Conservation (phyloP, 2,797 vertebrate genomes). For the Lepilemur ruficaudatus region DNA sequence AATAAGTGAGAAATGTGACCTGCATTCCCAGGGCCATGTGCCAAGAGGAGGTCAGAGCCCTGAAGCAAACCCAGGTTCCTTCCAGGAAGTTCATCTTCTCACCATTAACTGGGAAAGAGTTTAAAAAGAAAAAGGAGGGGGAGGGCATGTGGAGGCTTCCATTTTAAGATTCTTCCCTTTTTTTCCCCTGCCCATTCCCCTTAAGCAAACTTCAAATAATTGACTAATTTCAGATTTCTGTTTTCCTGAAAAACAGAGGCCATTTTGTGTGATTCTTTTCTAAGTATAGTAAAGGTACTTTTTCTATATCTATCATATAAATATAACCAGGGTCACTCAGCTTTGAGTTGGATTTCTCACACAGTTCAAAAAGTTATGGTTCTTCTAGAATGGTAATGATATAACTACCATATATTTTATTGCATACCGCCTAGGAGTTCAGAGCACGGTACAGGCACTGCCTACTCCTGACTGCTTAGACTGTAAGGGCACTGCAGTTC, state of each 20-base stretch:
- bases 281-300: neutral
- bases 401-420: neutral
- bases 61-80: neutral
- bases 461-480: neutral
- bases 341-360: neutral
- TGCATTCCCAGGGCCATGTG: neutral
- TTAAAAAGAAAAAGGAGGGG: neutral
- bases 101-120: neutral
- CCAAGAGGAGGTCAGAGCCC: neutral
- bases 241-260: neutral
- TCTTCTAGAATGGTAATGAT: neutral
- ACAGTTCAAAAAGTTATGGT: neutral
- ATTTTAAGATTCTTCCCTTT: neutral
- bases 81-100: conserved; percentile 33
- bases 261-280: neutral
- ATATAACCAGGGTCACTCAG: neutral
- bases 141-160: neutral
- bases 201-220: neutral
- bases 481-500: neutral
- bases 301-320: too few relatives aligned
- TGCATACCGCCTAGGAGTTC: neutral
- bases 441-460: neutral
- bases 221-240: neutral
- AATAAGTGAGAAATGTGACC: neutral
- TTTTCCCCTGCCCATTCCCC: neutral